Conservation (phyloP, 2,113 vertebrate genomes). For the Ifrita kowaldi region DNA sequence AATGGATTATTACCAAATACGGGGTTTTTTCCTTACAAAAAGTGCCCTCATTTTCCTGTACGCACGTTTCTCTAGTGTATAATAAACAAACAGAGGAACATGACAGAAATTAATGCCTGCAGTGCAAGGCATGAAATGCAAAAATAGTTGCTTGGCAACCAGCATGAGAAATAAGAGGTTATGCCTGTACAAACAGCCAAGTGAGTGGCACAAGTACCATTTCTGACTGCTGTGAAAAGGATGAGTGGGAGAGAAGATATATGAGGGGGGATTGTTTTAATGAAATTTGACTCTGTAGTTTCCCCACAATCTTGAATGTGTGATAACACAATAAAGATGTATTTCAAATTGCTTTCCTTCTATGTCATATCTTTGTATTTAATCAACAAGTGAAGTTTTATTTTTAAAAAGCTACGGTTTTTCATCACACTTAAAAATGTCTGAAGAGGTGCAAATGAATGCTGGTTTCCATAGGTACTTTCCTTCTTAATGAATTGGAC, state of each 20-base stretch:
- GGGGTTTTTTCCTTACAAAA: not conserved
- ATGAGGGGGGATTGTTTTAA: not conserved
- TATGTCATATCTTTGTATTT: not conserved
- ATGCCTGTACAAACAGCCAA: not conserved
- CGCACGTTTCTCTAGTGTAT: not conserved
- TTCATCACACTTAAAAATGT: not conserved
- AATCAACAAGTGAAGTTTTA: not conserved
- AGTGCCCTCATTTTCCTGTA: not conserved
- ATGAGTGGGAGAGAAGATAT: not conserved
- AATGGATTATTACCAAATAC: not conserved
- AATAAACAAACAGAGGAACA: conserved; percentile 48
- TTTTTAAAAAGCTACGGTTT: not conserved
- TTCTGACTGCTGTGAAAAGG: not conserved
- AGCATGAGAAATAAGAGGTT: conserved; percentile 19
- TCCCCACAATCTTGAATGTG: not conserved
- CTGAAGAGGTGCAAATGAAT: not conserved
- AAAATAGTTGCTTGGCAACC: conserved; percentile 65
- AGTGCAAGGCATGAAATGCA: conserved; percentile 24
- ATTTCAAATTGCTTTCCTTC: not conserved
- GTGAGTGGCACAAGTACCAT: not conserved
- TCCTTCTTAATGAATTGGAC: not conserved
- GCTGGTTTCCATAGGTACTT: not conserved
- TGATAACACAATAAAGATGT: not conserved
- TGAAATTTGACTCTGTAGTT: not conserved
- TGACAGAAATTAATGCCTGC: conserved; percentile 44